A percentile compares a stretch with the other conserved stretches of the same genome.
Evolutionary conservation across 2,797 vertebrate genomes (phyloP).

Genomic region (Ficedula albicollis): DNA sequence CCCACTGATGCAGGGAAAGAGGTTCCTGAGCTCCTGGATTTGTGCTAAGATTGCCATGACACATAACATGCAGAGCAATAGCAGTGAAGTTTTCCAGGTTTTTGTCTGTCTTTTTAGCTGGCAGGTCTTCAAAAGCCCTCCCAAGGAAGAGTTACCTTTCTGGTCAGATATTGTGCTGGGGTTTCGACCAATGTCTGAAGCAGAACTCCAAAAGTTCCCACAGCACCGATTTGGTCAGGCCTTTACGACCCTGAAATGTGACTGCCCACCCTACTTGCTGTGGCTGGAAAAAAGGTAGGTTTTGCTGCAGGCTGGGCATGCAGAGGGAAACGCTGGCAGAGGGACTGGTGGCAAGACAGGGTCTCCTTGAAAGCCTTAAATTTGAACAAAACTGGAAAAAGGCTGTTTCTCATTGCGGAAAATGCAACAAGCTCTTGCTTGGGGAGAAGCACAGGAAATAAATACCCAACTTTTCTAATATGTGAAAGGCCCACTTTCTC

Average conservation of each 20-base stretch:
- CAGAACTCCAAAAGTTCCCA: constrained; percentile 86
- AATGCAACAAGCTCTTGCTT: not conserved
- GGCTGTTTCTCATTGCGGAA: not conserved
- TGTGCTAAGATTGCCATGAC: not conserved
- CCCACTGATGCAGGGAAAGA: not conserved
- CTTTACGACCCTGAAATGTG: constrained; percentile 90
- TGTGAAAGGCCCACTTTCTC: not conserved
- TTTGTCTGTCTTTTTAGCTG: constrained; percentile 75
- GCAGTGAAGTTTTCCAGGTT: not conserved
- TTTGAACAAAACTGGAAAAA: not conserved
- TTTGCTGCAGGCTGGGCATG: not conserved
- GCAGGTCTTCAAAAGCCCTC: constrained; percentile 85
- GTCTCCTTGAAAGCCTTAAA: not conserved
- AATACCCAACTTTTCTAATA: not conserved
- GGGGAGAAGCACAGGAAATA: not conserved
- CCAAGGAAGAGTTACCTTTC: constrained; percentile 79
- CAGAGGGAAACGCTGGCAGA: not conserved
- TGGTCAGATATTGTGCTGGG: constrained; percentile 88
- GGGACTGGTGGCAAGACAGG: not conserved
- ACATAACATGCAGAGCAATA: not conserved
- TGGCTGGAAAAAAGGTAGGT: constrained; percentile 90
- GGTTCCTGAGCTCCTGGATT: not conserved
- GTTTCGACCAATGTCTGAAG: constrained; percentile 83
- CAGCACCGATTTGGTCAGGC: constrained; percentile 84
- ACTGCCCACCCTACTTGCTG: constrained; percentile 84